Evolutionary conservation across 1,140 invertebrate genomes (phyloP).

Genomic region (Papilio helenus): DNA sequence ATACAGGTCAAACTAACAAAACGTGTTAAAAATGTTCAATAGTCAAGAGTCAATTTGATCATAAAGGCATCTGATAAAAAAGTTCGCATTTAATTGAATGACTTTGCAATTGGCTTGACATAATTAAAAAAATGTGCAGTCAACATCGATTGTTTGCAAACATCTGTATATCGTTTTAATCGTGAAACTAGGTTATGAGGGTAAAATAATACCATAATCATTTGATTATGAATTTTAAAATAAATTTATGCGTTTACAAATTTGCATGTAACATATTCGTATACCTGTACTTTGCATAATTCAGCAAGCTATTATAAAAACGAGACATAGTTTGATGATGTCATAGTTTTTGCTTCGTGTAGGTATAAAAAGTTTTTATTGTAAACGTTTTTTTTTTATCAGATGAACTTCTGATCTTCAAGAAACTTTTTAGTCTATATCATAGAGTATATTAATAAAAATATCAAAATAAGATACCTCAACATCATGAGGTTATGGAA

Average conservation of each 20-base stretch:
- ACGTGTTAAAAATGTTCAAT: not conserved
- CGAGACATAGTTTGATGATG: too few relatives aligned
- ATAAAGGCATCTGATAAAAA: not conserved
- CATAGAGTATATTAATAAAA: too few relatives aligned
- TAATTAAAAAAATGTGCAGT: not conserved
- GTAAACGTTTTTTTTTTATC: too few relatives aligned
- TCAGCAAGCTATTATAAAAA: too few relatives aligned
- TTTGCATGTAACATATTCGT: not conserved
- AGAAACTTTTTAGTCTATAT: too few relatives aligned
- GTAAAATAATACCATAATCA: not conserved
- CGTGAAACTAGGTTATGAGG: not conserved
- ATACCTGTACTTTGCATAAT: not conserved
- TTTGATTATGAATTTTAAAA: not conserved
- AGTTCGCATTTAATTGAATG: not conserved
- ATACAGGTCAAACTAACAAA: constrained; percentile 2
- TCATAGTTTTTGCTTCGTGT: too few relatives aligned
- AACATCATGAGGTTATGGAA: too few relatives aligned
- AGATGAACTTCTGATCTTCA: too few relatives aligned
- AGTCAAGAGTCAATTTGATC: not conserved
- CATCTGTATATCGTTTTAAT: not conserved
- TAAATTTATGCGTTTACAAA: not conserved
- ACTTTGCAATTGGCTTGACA: not conserved
- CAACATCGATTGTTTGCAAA: not conserved
- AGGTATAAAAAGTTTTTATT: too few relatives aligned
- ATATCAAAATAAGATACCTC: too few relatives aligned